Evolutionary conservation across 2,797 vertebrate genomes (phyloP), one percentile per base, ranked within the genome.

Genomic region (Gallirallus australis): DNA sequence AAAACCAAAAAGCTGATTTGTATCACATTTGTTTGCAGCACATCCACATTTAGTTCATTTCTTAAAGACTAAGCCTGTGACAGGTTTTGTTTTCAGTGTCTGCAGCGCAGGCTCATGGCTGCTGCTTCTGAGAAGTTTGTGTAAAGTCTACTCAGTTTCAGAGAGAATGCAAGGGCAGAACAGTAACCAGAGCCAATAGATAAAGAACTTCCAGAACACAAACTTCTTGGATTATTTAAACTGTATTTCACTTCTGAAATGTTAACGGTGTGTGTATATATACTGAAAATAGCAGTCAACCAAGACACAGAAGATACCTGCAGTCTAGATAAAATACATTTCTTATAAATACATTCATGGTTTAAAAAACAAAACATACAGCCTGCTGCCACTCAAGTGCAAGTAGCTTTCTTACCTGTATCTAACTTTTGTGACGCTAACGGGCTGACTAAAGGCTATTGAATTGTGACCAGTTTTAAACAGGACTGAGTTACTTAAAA

Each of bases 211-310:
- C 45, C 75, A 60, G 59, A 61, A 90, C 85, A 84, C 88, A 89
- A 64, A 89, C 20, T 39, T 53, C 80, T 83, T 86, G 50, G 95
- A 89, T 71, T 85, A 95, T 24, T 96, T 54, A 68, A 95, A 61
- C 7, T 95, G 50, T 96, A 96, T 95, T 95, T 72, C 61, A 73
- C 52, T 89, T 89, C 39, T 94, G 85, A 94, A 97, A 96, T 68
- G 59, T 60, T 75, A 93, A 33, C 13, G 24, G 30, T n/a, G 33
- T 45, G 33, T 84, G 73, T 77, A 14, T 21, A 65, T 20, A 69
- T 30, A 47, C 18, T 42, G 30, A 76, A 95, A 92, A 95, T 25
- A 86, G 83, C 33, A 53, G 83, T 71, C 79, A 89, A 37, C 63
- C 31, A 35, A 63, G 77, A 94, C 84, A 86, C 60, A 75, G 68